These are phyloP conservation scores for Oncorhynchus tshawytscha DNA, from an alignment of 2,113 vertebrate species.

Conservation along the genomic window DNA sequence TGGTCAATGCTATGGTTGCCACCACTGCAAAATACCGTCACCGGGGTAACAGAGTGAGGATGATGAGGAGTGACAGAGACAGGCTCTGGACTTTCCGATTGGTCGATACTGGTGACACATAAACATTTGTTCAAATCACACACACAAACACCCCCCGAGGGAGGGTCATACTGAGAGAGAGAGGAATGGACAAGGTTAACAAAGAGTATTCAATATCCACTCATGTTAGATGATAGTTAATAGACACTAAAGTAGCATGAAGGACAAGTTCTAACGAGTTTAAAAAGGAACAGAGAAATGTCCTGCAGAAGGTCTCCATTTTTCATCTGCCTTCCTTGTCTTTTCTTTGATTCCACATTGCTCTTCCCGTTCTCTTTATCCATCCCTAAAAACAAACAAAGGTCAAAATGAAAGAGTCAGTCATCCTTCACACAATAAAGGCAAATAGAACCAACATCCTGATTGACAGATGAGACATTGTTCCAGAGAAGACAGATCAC, in stretches of 20 bases:
- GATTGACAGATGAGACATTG: not conserved
- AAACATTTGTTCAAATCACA: not conserved
- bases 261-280: not conserved
- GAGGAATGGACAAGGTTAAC: conserved; percentile 51
- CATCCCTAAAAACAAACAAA: not conserved
- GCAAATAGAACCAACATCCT: not conserved
- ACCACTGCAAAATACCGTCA: not conserved
- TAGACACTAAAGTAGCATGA: not conserved
- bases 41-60: conserved; percentile 36
- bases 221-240: not conserved
- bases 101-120: conserved; percentile 36
- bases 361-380: not conserved
- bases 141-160: conserved; percentile 30
- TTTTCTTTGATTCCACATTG: not conserved
- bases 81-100: conserved; percentile 43
- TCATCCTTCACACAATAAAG: not conserved
- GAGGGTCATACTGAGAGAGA: conserved; percentile 40
- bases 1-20: not conserved
- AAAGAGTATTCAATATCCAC: conserved; percentile 47
- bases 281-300: not conserved
- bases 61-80: conserved; percentile 46
- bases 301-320: not conserved
- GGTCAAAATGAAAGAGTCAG: too few relatives aligned
- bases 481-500: not conserved
- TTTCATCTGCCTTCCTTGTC: not conserved